These are phyloP conservation scores for Deroptyus accipitrinus DNA, from an alignment of 2,113 vertebrate genomes.

Conservation along the genomic window DNA sequence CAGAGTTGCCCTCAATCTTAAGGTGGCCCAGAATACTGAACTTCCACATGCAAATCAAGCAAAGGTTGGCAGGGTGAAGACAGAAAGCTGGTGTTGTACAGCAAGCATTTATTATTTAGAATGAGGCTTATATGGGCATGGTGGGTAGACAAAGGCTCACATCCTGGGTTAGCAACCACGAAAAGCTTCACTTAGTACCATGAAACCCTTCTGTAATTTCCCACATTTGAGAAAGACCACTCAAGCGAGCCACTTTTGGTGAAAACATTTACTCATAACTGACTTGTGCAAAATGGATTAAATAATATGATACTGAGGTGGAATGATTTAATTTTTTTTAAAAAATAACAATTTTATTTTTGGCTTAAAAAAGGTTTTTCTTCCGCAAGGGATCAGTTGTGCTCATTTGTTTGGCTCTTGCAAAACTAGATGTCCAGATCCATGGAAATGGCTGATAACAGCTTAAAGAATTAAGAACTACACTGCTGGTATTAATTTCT, in stretches of 20 bases:
- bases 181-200: neutral
- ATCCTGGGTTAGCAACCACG: neutral
- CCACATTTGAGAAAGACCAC: neutral
- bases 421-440: neutral
- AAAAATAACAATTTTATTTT: neutral
- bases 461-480: neutral
- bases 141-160: neutral
- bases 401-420: neutral
- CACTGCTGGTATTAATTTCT: neutral
- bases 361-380: neutral
- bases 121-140: neutral
- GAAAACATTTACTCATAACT: neutral
- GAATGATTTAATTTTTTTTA: neutral
- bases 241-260: neutral
- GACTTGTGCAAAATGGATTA: neutral
- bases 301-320: neutral
- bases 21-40: neutral
- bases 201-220: neutral
- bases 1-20: neutral
- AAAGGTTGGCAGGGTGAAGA: neutral
- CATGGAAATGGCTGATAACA: neutral
- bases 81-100: neutral
- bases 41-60: fast-evolving
- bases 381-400: neutral
- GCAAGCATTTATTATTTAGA: neutral